Conservation (phyloP, 2,797 vertebrate genomes). For the Furcifer pardalis region DNA sequence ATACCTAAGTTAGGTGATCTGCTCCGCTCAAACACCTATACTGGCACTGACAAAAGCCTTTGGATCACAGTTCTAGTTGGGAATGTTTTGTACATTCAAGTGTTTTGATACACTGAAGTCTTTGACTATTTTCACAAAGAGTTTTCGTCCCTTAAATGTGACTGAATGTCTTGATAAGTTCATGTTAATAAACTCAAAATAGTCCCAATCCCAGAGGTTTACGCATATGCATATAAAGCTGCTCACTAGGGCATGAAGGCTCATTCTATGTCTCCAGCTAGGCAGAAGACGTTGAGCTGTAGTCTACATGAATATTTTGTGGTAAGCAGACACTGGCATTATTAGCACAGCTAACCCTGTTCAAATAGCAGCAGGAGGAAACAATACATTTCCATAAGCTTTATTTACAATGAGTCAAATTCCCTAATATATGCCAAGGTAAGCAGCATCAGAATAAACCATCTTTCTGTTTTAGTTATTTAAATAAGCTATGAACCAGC, state of each 20-base stretch:
- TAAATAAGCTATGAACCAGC: no score
- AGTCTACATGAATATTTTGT: constrained; percentile 9
- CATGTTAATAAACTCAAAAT: background rate
- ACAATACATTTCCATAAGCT: background rate
- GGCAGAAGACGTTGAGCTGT: background rate
- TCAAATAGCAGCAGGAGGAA: background rate
- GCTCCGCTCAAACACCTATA: background rate
- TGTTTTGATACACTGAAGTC: background rate
- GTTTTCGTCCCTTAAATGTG: background rate
- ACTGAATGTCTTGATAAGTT: background rate
- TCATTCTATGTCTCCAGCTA: background rate
- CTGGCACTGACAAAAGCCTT: background rate
- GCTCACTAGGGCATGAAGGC: background rate
- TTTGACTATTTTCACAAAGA: background rate
- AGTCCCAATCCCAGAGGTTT: background rate
- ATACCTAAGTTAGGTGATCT: background rate
- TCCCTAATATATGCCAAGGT: background rate
- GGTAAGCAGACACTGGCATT: background rate
- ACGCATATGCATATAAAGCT: background rate
- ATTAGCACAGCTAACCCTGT: background rate
- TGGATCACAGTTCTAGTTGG: background rate
- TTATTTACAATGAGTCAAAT: background rate
- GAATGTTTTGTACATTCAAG: background rate
- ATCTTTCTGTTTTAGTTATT: rapidly evolving
- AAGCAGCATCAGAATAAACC: background rate